Base-by-base conservation (phyloP, 2,888 invertebrate species). In the Oscheius sp. region DNA sequence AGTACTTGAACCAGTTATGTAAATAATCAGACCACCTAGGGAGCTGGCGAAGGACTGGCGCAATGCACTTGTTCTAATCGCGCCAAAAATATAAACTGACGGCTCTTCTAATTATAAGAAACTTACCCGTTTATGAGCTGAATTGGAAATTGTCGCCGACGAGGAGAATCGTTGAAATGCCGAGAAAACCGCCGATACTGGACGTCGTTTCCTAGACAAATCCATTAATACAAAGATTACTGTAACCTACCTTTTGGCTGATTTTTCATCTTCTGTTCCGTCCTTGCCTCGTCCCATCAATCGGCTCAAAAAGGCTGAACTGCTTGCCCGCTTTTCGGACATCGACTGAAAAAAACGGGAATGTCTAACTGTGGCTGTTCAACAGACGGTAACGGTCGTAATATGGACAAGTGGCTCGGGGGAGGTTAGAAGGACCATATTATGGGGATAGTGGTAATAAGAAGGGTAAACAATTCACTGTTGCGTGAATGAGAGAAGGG, bases 121-220 rank as follows among this genome's bases (percentile, higher is more conserved):
- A 66, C 66, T 52, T 46, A 66, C 66, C 52, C 66, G 25, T 21
- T 66, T 66, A n/a, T 66, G 49, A 27, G 16, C 18, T 12, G 66
- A 16, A 35, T 35, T 35, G 23, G 77, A 70, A 27, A 73, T 75
- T 27, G 76, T 75, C 1, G 75, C 72, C 2, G 79, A 72, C 27
- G 76, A 73, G 29, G 59, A 77, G 41, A 80, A 72, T 21, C 80
- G 76, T 63, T 80, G 80, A 66, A 80, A 76, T 18, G 80, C 80
- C 1, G 69, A 77, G 68, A 80, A 80, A 27, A 80, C 80, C 5
- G 80, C 80, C 43, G 74, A 74, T 25, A 80, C 80, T 1, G 80
- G 80, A n/a, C 80, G 77, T 18, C 80, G 76, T 59, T 80, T 80
- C 56, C 79, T 78, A 69, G 43, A 78, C 72, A 49, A 13, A 13